These are phyloP conservation scores for Okamejei kenojei DNA, from an alignment of 2,797 vertebrate genomes.

Conservation along the genomic window DNA sequence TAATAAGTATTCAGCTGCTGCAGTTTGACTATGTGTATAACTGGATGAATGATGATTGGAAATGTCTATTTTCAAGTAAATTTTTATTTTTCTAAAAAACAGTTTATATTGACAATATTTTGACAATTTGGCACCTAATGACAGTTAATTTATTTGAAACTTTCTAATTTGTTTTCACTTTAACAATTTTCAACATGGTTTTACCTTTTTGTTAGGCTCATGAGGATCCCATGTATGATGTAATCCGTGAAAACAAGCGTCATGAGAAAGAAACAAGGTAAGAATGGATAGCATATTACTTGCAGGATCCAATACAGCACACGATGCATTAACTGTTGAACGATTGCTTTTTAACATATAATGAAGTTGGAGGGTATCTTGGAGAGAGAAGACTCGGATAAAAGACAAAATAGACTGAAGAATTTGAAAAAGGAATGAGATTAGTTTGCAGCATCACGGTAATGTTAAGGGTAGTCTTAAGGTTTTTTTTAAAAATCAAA, in stretches of 20 bases:
- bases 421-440: background rate
- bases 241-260: slow-evolving; percentile 86
- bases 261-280: slow-evolving; percentile 91
- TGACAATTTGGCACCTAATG: background rate
- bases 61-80: background rate
- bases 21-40: too few relatives aligned
- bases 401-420: background rate
- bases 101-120: background rate
- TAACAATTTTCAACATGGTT: background rate
- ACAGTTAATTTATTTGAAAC: background rate
- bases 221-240: slow-evolving; percentile 95
- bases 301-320: background rate
- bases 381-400: background rate
- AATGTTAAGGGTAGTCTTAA: background rate
- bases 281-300: slow-evolving; percentile 35
- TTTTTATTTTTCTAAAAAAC: background rate
- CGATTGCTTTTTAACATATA: background rate
- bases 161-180: background rate
- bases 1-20: too few relatives aligned
- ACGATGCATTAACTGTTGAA: background rate
- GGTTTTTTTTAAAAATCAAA: background rate
- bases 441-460: background rate
- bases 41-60: background rate
- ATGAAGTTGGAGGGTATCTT: too few relatives aligned
- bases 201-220: slow-evolving; percentile 67